Conservation (phyloP, 1,140 invertebrate genomes). For the Macrostomum lignano region DNA sequence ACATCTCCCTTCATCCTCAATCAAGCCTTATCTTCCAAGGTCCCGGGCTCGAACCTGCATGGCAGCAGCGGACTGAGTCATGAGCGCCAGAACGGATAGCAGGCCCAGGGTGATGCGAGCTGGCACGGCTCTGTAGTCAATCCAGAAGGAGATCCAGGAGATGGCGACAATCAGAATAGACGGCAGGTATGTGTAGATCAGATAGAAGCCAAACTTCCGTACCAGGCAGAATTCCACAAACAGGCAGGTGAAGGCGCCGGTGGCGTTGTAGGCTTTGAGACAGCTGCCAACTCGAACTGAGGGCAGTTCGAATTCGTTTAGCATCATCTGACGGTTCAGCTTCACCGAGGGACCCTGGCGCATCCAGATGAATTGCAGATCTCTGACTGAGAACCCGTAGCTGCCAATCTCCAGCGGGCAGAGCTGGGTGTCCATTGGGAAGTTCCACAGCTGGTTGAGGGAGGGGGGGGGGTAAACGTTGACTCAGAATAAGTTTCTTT, state of each 20-base stretch:
- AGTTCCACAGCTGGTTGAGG: too few species aligned
- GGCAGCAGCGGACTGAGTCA: constrained; percentile 15
- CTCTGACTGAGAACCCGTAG: constrained; percentile 2
- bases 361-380: background rate
- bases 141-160: constrained; percentile 40
- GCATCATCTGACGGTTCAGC: too few species aligned
- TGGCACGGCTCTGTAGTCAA: constrained; percentile 8
- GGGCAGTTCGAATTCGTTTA: too few species aligned
- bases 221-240: constrained; percentile 46
- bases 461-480: too few species aligned
- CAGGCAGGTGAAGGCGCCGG: constrained; percentile 19
- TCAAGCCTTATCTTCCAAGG: too few species aligned
- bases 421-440: constrained; percentile 8
- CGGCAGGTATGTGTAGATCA: constrained; percentile 58
- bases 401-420: constrained; percentile 7
- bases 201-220: constrained; percentile 50
- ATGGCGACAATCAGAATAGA: constrained; percentile 53
- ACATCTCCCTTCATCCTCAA: too few species aligned
- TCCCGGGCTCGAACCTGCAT: too few species aligned
- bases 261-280: too few species aligned
- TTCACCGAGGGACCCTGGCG: too few species aligned
- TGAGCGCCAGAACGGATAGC: constrained; percentile 13
- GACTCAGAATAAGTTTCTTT: too few species aligned
- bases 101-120: constrained; percentile 15
- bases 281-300: too few species aligned